Percentiles rank a stretch among this genome's conserved stretches.
These are phyloP conservation scores for Tilapia sparmanii DNA, from an alignment of 2,113 vertebrate species.

Conservation along the genomic window DNA sequence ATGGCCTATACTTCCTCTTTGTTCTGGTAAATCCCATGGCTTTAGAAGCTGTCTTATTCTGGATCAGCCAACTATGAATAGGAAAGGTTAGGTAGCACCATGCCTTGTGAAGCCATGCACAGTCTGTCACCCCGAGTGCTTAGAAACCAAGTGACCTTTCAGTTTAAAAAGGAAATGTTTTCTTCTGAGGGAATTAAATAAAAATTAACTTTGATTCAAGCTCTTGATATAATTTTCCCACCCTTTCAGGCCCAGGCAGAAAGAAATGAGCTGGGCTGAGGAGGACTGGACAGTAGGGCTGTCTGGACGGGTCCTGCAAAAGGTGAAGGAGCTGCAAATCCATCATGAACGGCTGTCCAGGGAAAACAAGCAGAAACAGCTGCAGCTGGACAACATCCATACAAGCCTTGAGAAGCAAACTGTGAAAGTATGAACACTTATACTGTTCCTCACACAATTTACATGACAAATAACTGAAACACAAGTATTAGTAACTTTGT, in stretches of 20 bases:
- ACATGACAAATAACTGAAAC: not conserved
- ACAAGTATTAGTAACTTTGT: not conserved
- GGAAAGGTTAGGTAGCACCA: not conserved
- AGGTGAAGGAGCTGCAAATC: conserved; percentile 72
- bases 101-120: not conserved
- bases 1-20: not conserved
- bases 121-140: not conserved
- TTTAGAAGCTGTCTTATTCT: not conserved
- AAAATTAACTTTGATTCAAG: not conserved
- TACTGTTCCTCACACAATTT: not conserved
- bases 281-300: conserved; percentile 78
- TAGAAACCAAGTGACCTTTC: not conserved
- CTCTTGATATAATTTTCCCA: not conserved
- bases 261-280: conserved; percentile 75
- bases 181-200: not conserved
- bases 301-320: conserved; percentile 67
- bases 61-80: not conserved
- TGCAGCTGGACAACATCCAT: conserved; percentile 75
- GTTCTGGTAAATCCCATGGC: not conserved
- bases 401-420: conserved; percentile 71
- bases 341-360: conserved; percentile 69
- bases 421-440: conserved; percentile 60
- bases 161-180: not conserved
- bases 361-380: conserved; percentile 76
- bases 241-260: not conserved